Percentiles rank a stretch among this genome's conserved stretches.
Evolutionary conservation across 2,113 vertebrate genomes (phyloP).

Genomic region (Baryphthengus martii): DNA sequence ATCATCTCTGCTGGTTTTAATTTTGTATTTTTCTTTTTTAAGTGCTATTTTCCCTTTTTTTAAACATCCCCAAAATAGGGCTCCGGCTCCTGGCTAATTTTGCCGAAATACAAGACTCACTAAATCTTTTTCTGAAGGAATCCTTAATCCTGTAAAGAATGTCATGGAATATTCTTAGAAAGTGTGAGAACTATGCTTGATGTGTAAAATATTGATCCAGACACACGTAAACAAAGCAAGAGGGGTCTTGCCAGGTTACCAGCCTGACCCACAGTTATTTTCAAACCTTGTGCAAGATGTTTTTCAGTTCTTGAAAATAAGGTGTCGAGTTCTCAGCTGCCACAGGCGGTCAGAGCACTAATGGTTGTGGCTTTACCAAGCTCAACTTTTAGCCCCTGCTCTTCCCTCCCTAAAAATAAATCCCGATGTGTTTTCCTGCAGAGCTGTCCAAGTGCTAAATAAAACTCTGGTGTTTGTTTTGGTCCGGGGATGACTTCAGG

Average conservation of each 20-base stretch:
- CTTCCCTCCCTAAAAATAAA: constrained; percentile 22
- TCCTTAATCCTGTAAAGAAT: neutral
- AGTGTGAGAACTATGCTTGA: neutral
- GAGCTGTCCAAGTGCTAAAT: constrained; percentile 17
- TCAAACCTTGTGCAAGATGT: neutral
- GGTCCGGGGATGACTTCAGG: neutral
- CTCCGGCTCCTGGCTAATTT: neutral
- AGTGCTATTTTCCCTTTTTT: neutral
- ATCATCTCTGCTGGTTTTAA: neutral
- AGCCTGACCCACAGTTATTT: neutral
- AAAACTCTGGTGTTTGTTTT: neutral
- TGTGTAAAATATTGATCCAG: constrained; percentile 1
- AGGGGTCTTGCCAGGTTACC: neutral
- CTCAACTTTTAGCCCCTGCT: neutral
- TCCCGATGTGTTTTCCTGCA: neutral
- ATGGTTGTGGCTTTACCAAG: neutral
- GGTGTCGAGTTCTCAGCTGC: neutral
- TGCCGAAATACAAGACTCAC: neutral
- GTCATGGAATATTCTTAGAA: constrained; percentile 50
- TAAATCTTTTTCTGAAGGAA: constrained; percentile 12
- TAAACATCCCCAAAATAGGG: neutral
- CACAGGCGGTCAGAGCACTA: neutral
- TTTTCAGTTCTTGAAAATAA: constrained; percentile 33
- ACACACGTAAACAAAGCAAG: neutral
- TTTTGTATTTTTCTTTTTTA: neutral